Conservation (phyloP, 2,888 invertebrate genomes). For the Tigriopus californicus region DNA sequence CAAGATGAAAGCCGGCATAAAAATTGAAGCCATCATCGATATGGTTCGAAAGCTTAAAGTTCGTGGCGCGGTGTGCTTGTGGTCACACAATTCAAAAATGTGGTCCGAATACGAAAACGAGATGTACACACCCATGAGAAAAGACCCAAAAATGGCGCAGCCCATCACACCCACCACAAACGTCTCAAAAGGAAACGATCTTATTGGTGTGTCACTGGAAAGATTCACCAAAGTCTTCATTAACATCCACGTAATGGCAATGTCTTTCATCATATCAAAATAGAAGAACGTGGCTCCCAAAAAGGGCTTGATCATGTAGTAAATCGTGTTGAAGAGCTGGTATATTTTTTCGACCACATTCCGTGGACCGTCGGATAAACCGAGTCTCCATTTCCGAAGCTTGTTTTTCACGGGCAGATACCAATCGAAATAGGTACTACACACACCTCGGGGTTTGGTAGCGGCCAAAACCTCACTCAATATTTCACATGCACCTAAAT, state of each 20-base stretch:
- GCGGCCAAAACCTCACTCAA: not conserved
- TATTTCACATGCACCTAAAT: slow-evolving; percentile 1
- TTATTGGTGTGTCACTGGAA: not conserved
- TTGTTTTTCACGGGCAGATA: not conserved
- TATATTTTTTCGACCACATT: not conserved
- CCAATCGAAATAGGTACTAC: not conserved
- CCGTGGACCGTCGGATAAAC: no score
- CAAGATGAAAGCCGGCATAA: slow-evolving; percentile 5
- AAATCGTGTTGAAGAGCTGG: not conserved
- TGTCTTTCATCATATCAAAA: slow-evolving; percentile 8
- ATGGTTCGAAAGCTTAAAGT: not conserved
- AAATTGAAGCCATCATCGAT: not conserved
- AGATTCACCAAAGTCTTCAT: not conserved
- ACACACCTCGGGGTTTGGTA: not conserved
- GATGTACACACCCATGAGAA: not conserved
- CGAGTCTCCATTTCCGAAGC: not conserved
- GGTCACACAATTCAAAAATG: slow-evolving; percentile 1
- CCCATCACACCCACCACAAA: not conserved
- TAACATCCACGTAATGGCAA: not conserved
- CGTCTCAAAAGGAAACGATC: not conserved
- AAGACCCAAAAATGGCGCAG: not conserved
- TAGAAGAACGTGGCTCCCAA: not conserved
- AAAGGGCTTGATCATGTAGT: not conserved
- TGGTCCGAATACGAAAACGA: not conserved
- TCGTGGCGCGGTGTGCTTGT: not conserved